A percentile compares a stretch with the other conserved stretches of the same genome.
Evolutionary conservation across 2,888 invertebrate species (phyloP).

Genomic region (Latrodectus elegans): DNA sequence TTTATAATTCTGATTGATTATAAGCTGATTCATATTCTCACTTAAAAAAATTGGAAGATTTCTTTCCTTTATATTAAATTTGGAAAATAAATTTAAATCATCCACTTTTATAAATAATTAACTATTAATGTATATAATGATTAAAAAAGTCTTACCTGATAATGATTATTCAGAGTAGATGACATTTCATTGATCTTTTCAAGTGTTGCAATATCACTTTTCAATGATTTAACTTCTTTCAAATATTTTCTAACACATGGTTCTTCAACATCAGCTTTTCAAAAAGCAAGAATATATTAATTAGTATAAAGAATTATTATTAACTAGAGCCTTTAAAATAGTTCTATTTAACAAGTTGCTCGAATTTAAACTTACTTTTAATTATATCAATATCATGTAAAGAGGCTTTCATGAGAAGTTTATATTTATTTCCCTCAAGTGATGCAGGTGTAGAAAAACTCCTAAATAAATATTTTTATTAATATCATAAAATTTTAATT

Average conservation of each 20-base stretch:
- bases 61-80: too few relatives aligned
- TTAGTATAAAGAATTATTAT: neutral
- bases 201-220: slow-evolving; percentile 81
- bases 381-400: slow-evolving; percentile 94
- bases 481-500: too few relatives aligned
- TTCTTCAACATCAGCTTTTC: slow-evolving; percentile 51
- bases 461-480: neutral
- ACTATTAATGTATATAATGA: too few relatives aligned
- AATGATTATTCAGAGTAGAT: slow-evolving; percentile 85
- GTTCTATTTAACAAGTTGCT: neutral
- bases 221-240: slow-evolving; percentile 88
- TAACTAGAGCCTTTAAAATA: neutral
- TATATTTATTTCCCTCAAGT: slow-evolving; percentile 97
- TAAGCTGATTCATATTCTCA: too few relatives aligned
- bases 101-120: too few relatives aligned
- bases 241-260: slow-evolving; percentile 84
- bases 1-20: too few relatives aligned
- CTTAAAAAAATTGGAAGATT: too few relatives aligned
- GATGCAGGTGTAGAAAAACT: slow-evolving; percentile 30
- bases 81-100: too few relatives aligned
- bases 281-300: slow-evolving; percentile 1
- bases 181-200: slow-evolving; percentile 87
- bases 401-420: slow-evolving; percentile 92
- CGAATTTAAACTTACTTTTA: slow-evolving; percentile 80
- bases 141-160: slow-evolving; percentile 77